phyloP scores from a whole-genome alignment of 2,888 invertebrate genomes.

The Halocaridina rubra region DNA sequence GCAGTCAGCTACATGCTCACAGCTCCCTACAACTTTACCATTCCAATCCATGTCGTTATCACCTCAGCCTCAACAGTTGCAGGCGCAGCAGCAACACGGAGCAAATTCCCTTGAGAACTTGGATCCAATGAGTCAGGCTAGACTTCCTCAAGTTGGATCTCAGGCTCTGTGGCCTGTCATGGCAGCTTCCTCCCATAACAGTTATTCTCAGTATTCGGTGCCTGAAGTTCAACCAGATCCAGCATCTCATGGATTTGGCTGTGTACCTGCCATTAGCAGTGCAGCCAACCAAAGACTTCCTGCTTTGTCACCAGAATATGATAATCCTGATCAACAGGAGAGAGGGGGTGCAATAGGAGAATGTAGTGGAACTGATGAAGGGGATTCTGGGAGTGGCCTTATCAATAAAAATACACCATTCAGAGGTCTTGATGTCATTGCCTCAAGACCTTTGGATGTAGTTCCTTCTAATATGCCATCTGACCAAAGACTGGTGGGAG shows the following conservation, averaged over 20 bases:
- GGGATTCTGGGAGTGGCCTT: slow-evolving; percentile 4
- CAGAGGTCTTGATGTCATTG: slow-evolving; percentile 31
- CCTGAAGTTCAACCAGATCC: slow-evolving; percentile 3
- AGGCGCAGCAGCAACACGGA: neutral
- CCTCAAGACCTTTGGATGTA: slow-evolving; percentile 40
- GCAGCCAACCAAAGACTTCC: neutral
- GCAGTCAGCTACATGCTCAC: slow-evolving; percentile 36
- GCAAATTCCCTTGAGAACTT: neutral
- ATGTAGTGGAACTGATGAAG: neutral
- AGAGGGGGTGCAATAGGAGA: neutral
- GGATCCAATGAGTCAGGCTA: neutral
- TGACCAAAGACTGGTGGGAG: slow-evolving; percentile 29
- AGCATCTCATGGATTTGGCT: neutral
- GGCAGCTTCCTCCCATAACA: neutral
- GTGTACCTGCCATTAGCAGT: neutral
- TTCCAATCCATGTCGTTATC: neutral
- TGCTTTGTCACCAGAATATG: neutral
- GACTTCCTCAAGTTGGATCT: neutral
- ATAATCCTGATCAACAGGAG: neutral
- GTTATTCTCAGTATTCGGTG: neutral
- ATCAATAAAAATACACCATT: neutral
- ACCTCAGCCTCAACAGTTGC: too few relatives aligned
- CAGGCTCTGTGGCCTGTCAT: slow-evolving; percentile 21
- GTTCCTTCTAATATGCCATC: slow-evolving; percentile 43
- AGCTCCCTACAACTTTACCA: slow-evolving; percentile 1